Evolutionary conservation across 2,113 vertebrate species (phyloP).

Genomic region (Nestor notabilis): DNA sequence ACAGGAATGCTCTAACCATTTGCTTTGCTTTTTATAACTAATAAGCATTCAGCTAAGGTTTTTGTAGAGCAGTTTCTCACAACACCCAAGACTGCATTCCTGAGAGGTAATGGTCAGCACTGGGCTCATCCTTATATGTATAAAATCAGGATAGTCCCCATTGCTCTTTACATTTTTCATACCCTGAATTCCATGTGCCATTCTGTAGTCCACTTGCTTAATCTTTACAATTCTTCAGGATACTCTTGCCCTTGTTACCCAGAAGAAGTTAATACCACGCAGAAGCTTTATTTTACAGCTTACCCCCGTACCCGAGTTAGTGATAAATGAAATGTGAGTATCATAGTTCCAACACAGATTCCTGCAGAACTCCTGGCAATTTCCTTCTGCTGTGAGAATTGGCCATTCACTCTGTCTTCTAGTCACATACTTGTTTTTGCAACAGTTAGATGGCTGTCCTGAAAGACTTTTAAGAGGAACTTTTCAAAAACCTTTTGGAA

Average conservation of each 20-base stretch:
- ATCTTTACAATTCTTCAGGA: neutral
- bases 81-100: neutral
- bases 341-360: neutral
- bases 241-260: neutral
- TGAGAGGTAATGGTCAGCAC: neutral
- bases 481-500: neutral
- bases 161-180: neutral
- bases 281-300: neutral
- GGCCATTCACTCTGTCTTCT: neutral
- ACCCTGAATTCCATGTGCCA: neutral
- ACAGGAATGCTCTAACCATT: neutral
- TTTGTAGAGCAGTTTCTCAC: neutral
- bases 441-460: neutral
- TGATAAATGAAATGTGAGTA: neutral
- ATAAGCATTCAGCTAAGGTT: neutral
- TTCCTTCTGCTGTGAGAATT: neutral
- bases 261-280: neutral
- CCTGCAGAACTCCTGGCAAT: neutral
- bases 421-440: neutral
- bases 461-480: neutral
- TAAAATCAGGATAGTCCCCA: neutral
- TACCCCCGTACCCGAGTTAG: neutral
- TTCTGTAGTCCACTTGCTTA: neutral
- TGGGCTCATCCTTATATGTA: neutral
- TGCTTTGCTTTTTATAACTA: neutral